phyloP scores from a whole-genome alignment of 2,888 invertebrate genomes.

The Lymantria dispar region DNA sequence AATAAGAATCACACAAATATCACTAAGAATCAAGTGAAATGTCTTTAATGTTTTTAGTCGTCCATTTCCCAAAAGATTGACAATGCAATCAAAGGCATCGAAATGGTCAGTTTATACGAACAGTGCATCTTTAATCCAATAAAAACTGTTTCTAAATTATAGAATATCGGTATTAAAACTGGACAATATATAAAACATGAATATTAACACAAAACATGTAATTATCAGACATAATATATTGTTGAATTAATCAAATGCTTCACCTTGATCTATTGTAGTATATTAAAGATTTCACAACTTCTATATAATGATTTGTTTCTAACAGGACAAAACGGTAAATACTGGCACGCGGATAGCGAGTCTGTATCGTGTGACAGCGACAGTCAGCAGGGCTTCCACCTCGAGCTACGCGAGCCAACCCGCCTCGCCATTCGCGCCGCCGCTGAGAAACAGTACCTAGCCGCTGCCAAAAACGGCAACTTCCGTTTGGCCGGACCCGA shows the following conservation, averaged over 20 bases:
- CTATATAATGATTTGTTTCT: not conserved
- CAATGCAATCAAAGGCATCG: too few species aligned
- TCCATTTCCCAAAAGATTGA: too few species aligned
- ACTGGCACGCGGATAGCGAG: constrained; percentile 96
- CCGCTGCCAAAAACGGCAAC: constrained; percentile 95
- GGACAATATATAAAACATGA: too few species aligned
- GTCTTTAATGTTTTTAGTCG: too few species aligned
- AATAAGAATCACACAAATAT: too few species aligned
- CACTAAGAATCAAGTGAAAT: too few species aligned
- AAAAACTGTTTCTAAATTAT: too few species aligned
- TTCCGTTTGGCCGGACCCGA: constrained; percentile 92
- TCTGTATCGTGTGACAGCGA: constrained; percentile 93
- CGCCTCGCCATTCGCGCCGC: constrained; percentile 93
- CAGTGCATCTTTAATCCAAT: too few species aligned
- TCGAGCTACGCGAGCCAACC: constrained; percentile 96
- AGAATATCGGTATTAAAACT: too few species aligned
- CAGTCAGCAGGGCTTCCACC: constrained; percentile 90
- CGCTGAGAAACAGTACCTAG: constrained; percentile 89
- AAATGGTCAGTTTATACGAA: too few species aligned
- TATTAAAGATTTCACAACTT: not conserved
- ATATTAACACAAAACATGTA: too few species aligned
- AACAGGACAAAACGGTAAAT: constrained; percentile 94
- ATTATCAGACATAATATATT: too few species aligned
- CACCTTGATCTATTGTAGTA: not conserved
- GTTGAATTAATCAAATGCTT: not conserved